Evolutionary conservation across 2,888 invertebrate species (phyloP).

Genomic region (Notodromas monacha): DNA sequence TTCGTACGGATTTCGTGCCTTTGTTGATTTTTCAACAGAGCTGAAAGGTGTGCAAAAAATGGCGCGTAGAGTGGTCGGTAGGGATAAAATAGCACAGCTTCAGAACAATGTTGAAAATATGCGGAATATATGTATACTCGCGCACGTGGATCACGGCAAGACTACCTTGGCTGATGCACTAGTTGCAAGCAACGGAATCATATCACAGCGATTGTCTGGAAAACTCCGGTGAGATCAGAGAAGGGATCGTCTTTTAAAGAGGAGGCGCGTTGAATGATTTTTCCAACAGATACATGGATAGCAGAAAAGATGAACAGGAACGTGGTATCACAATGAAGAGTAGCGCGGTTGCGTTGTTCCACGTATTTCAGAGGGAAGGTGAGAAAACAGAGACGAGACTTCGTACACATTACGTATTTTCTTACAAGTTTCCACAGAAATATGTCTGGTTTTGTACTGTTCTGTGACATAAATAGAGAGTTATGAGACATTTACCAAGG

Average conservation of each 20-base stretch:
- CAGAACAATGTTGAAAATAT: conserved; percentile 34
- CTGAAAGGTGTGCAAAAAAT: no score
- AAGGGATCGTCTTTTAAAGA: background rate
- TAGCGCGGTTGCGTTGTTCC: conserved; percentile 57
- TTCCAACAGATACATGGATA: conserved; percentile 78
- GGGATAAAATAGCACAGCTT: conserved; percentile 25
- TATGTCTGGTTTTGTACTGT: no score
- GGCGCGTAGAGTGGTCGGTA: conserved; percentile 15
- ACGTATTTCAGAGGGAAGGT: conserved; percentile 15
- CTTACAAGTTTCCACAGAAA: no score
- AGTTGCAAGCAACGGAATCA: conserved; percentile 74
- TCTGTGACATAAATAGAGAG: no score
- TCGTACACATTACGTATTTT: no score
- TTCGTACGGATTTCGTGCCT: no score
- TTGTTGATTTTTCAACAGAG: no score
- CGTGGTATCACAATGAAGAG: conserved; percentile 98
- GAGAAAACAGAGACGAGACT: background rate
- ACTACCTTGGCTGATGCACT: conserved; percentile 77
- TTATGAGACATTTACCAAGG: no score
- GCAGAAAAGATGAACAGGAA: conserved; percentile 75
- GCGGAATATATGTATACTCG: conserved; percentile 78
- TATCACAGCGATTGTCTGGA: conserved; percentile 62
- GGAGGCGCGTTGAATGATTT: background rate
- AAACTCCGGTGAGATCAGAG: conserved; percentile 23
- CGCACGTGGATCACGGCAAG: conserved; percentile 95